Evolutionary conservation across 2,113 vertebrate species (phyloP).

Genomic region (Aldabrachelys gigantea): DNA sequence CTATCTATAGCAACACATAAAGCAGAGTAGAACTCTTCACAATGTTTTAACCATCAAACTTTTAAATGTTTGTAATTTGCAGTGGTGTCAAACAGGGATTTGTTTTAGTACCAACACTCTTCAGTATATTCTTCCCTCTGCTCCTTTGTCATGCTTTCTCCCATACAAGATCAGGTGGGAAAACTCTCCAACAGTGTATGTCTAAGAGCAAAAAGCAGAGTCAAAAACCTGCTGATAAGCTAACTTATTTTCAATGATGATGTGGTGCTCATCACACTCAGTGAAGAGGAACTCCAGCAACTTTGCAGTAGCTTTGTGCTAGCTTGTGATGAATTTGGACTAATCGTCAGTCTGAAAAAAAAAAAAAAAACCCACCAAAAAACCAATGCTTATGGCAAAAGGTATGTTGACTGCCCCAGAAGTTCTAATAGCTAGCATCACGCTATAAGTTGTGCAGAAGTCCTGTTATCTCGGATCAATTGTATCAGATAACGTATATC

Average conservation of each 20-base stretch:
- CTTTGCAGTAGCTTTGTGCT: not conserved
- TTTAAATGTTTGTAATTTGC: not conserved
- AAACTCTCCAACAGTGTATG: not conserved
- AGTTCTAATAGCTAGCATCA: not conserved
- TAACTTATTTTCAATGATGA: not conserved
- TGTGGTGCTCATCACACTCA: not conserved
- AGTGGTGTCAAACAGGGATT: not conserved
- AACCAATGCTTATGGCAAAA: not conserved
- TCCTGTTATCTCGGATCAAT: not conserved
- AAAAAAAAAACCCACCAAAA: not conserved
- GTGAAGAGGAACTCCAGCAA: not conserved
- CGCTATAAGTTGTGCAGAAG: not conserved
- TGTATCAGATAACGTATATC: not conserved
- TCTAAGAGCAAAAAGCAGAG: not conserved
- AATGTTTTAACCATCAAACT: not conserved
- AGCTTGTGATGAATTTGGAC: not conserved
- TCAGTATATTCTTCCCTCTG: not conserved
- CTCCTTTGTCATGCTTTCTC: not conserved
- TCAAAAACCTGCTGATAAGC: not conserved
- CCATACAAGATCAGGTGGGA: not conserved
- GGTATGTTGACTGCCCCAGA: not conserved
- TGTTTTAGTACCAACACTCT: not conserved
- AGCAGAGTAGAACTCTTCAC: not conserved
- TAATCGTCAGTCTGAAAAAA: not conserved
- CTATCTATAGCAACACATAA: not conserved